phyloP scores from a whole-genome alignment of 1,140 invertebrate genomes.

The Cyclina sinensis region DNA sequence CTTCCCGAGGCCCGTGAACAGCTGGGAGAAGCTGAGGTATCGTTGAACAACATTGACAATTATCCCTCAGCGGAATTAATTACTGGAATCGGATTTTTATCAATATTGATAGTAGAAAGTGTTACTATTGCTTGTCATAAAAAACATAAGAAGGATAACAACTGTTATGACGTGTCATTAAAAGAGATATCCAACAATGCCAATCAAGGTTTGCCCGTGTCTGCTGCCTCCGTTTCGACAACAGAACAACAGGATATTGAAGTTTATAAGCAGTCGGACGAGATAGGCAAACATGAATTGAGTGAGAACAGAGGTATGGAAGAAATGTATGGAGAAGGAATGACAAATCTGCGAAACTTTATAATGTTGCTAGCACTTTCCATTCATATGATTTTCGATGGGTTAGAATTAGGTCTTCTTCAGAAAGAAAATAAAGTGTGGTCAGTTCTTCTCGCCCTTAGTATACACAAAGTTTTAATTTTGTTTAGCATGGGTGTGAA shows the following conservation, averaged over 20 bases:
- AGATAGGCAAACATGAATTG: not conserved
- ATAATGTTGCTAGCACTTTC: constrained; percentile 79
- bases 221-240: not conserved
- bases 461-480: constrained; percentile 92
- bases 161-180: not conserved
- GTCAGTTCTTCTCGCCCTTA: constrained; percentile 89
- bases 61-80: constrained; percentile 75
- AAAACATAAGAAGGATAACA: not conserved
- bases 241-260: not conserved
- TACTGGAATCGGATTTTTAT: constrained; percentile 88
- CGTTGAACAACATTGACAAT: constrained; percentile 35
- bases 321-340: not conserved
- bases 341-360: constrained; percentile 76
- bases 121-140: constrained; percentile 81
- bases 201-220: too few relatives aligned
- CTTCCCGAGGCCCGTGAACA: constrained; percentile 87
- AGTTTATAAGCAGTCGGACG: not conserved
- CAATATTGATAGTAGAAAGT: constrained; percentile 88
- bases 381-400: constrained; percentile 83
- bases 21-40: constrained; percentile 67
- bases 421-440: constrained; percentile 89
- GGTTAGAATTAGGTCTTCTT: constrained; percentile 79
- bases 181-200: not conserved
- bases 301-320: not conserved
- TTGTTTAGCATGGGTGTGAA: constrained; percentile 92